These are phyloP conservation scores for Tipula vernalis DNA, from an alignment of 2,888 invertebrate species.

Conservation along the genomic window DNA sequence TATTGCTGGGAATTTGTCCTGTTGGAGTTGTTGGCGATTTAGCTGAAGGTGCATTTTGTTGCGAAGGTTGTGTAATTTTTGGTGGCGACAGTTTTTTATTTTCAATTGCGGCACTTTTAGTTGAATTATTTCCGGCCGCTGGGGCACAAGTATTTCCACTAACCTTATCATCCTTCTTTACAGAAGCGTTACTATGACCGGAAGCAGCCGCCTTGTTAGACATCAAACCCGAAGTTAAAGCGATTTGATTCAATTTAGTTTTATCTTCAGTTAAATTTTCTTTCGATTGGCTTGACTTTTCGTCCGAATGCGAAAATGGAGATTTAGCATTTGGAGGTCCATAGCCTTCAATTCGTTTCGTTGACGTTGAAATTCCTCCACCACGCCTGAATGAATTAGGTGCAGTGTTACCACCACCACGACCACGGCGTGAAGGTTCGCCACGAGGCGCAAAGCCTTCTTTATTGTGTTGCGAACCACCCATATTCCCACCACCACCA, in stretches of 20 bases:
- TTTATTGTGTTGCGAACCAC: constrained; percentile 24
- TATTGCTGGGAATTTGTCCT: neutral
- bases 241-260: constrained; percentile 51
- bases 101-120: constrained; percentile 7
- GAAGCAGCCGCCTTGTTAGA: constrained; percentile 5
- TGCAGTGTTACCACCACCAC: constrained; percentile 42
- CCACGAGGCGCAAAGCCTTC: constrained; percentile 78
- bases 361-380: constrained; percentile 37
- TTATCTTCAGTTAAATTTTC: constrained; percentile 46
- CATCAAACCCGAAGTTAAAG: constrained; percentile 49
- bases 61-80: constrained; percentile 17
- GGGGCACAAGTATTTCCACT: neutral
- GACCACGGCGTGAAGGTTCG: constrained; percentile 76
- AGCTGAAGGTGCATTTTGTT: neutral
- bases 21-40: neutral
- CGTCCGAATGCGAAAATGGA: constrained; percentile 45
- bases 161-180: constrained; percentile 13
- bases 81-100: constrained; percentile 23
- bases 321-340: constrained; percentile 71
- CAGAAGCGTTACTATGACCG: neutral
- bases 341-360: constrained; percentile 57
- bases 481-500: neutral
- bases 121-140: neutral
- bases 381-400: constrained; percentile 36
- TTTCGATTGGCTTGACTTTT: constrained; percentile 37